Evolutionary conservation across 2,797 vertebrate species (phyloP), one percentile per base, ranked within the genome.

Genomic region (Sebastes vulpes): DNA sequence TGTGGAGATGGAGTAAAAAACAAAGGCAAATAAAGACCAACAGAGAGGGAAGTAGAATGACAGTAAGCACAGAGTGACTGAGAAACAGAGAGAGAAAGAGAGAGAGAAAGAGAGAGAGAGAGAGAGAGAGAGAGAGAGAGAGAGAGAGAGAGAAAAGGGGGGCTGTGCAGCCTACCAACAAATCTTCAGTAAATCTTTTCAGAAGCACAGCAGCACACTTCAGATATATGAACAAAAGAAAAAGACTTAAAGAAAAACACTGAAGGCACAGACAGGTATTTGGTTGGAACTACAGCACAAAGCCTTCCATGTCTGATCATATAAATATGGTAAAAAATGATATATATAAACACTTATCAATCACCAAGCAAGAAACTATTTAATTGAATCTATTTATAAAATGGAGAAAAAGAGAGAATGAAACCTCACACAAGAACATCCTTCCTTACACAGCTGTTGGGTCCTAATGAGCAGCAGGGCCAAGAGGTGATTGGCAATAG

Each of bases 11-110:
- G 89, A 89, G 89, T 89, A 69, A 85, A 88, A 89, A 93, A 91
- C 88, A 93, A 91, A 93, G 88, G 90, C 91, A 77, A 93, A 94
- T 90, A 86, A 91, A 94, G 92, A 92, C 79, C 86, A 84, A 82
- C 80, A 75, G 88, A 73, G 82, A 85, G 84, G 68, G 79, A 79
- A 67, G 89, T 48, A 9, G 81, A 78, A 81, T 92, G 91, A 85
- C 85, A 87, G 89, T 77, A 82, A 86, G 80, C 72, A 73, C 48
- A 26, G 8, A 79, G 81, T 58, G 86, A 84, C 70, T 75, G 80
- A 89, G 74, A 69, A 69, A 74, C 29, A 54, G 50, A 58, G 64
- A 42, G 46, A 52, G 26, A 48, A 58, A 60, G 35, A 38, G 35
- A 38, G 35, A 38, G 35, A 14, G 32, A 35, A 9, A 31, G 9